Percentiles rank a stretch among this genome's conserved stretches.
phyloP scores from a whole-genome alignment of 2,888 invertebrate species.

The Chironomus riparius region DNA sequence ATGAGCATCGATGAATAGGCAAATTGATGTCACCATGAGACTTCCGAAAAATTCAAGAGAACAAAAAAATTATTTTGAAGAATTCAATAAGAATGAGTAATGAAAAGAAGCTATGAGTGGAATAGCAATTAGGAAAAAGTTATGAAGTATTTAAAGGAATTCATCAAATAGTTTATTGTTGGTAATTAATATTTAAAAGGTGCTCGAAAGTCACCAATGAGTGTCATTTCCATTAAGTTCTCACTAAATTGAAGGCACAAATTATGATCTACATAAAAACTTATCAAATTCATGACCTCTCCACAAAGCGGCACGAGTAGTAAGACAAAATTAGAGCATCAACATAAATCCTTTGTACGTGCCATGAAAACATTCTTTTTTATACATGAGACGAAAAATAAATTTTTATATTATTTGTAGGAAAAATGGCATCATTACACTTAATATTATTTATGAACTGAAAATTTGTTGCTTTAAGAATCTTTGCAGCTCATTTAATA shows the following conservation, averaged over 20 bases:
- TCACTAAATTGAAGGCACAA: neutral
- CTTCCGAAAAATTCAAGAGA: neutral
- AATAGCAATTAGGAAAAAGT: neutral
- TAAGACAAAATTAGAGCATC: conserved; percentile 9
- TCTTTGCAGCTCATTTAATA: too few relatives aligned
- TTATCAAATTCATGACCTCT: conserved; percentile 18
- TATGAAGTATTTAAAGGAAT: too few relatives aligned
- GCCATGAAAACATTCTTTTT: neutral
- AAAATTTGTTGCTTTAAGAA: too few relatives aligned
- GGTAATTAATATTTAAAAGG: too few relatives aligned
- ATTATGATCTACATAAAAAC: conserved; percentile 11
- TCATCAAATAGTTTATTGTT: too few relatives aligned
- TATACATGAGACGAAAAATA: neutral
- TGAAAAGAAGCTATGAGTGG: neutral
- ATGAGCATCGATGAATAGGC: neutral
- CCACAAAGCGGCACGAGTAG: neutral
- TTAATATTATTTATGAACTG: too few relatives aligned
- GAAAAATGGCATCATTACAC: too few relatives aligned
- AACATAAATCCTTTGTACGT: conserved; percentile 25
- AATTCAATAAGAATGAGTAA: neutral
- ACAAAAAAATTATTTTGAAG: neutral
- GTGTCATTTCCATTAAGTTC: neutral
- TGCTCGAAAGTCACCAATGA: neutral
- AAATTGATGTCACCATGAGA: neutral
- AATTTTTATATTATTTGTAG: neutral